Evolutionary conservation across 2,113 vertebrate genomes (phyloP), one percentile per base, ranked within the genome.

Genomic region (Rallus limicola): DNA sequence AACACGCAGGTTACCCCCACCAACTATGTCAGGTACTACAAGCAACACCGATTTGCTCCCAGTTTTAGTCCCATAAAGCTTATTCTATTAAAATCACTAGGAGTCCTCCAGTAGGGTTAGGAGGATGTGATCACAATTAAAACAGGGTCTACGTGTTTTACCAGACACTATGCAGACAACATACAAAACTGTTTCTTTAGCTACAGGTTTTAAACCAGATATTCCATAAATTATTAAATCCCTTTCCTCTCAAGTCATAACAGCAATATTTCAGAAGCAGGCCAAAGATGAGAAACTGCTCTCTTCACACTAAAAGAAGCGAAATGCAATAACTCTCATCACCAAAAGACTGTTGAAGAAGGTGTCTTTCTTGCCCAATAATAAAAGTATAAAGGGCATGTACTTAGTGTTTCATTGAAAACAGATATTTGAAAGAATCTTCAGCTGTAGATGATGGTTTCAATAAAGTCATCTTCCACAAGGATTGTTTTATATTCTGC

Each of bases 1-100:
- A 38, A 40, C 1, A n/a, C 12, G 13, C 5, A 11, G 60, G 26
- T 17, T 75, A 55, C 3, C 29, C 16, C 19, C 42, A 44, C 71
- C 67, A 7, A 64, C 23, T 29, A n/a, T 0, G 23, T 13, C 40
- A 29, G 0, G 3, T 8, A 11, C 34, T 28, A 9, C 36, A 36
- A 36, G 9, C 11, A 52, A 67, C 2, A 1, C 33, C 31, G 31
- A 40, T 20, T 10, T 3, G 40, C 8, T 52, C 52, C 44, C 23
- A 20, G 5, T 24, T 44, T 28, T 2, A 55, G 15, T 18, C 40
- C 38, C 46, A 31, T 31, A 72, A 44, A 24, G 24, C 4, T n/a
- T 21, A 38, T 20, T 44, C 34, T 8, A 5, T 10, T 19, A 46
- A 65, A 77, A 76, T 34, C 63, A 33, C n/a, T 31, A 16, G 9